Evolutionary conservation across 1,140 invertebrate species (phyloP).

Genomic region (Atta cephalotes): DNA sequence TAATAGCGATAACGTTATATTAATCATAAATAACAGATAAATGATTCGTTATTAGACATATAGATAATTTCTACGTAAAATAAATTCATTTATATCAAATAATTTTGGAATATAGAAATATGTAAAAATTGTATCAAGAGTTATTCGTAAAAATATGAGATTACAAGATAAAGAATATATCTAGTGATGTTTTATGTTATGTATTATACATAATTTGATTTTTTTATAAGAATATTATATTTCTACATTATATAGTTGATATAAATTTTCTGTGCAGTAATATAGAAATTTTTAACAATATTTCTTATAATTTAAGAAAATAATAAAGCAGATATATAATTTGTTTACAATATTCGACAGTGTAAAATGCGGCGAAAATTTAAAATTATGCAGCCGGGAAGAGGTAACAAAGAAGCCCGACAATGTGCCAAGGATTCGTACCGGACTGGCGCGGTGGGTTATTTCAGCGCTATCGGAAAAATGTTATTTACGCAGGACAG

Average conservation of each 20-base stretch:
- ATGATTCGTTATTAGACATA: background rate
- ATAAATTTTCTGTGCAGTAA: background rate
- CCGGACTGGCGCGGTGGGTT: slow-evolving; percentile 75
- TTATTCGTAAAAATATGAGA: background rate
- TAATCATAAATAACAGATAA: background rate
- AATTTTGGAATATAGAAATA: background rate
- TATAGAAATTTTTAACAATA: background rate
- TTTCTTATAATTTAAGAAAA: background rate
- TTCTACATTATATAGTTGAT: background rate
- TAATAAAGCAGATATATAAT: background rate
- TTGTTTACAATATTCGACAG: slow-evolving; percentile 2
- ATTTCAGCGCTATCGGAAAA: slow-evolving; percentile 84
- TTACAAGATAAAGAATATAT: background rate
- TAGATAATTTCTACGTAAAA: background rate
- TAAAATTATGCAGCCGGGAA: slow-evolving; percentile 42
- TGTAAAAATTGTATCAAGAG: background rate
- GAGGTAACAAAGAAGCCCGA: slow-evolving; percentile 57
- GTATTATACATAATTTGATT: background rate
- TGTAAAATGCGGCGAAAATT: slow-evolving; percentile 32
- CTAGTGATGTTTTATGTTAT: background rate
- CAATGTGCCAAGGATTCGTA: slow-evolving; percentile 52
- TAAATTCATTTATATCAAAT: background rate
- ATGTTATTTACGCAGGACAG: slow-evolving; percentile 85
- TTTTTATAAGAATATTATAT: background rate
- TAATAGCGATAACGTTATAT: background rate